Base-by-base conservation (phyloP, 2,113 vertebrate genomes). In the Xerus inauris region DNA sequence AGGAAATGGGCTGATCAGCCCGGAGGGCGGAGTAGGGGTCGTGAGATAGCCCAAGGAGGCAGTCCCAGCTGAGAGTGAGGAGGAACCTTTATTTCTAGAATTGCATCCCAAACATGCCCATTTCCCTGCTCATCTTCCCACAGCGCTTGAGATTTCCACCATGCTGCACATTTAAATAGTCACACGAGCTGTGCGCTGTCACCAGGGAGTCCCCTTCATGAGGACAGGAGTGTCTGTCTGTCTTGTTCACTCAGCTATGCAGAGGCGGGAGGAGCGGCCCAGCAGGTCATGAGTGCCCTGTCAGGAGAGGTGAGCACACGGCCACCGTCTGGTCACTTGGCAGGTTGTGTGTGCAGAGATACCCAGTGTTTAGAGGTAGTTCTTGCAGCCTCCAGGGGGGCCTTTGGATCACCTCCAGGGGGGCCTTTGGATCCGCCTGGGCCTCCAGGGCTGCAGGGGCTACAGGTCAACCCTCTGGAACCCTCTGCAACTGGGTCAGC, bases 401-500 rank as follows among this genome's bases (percentile, higher is more conserved):
- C 12, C 57, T 95, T 54, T 71, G 90, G 80, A 38, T 76, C n/a
- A n/a, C 47, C 64, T 72, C 71, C 47, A 30, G 35, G 54, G 45
- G 35, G 65, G 80, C 14, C 57, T 95, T 54, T 71, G 89, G 80
- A 38, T 75, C n/a, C n/a, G n/a, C n/a, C n/a, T n/a, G n/a, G n/a
- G 40, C 38, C 64, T 72, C 71, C 49, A 32, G n/a, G 54, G 40
- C 42, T 51, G 30, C 0, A 67, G 94, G 79, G 84, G 38, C 82
- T 82, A 75, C 19, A 35, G 65, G 40, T n/a, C 85, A 65, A 85
- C 77, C 40, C 71, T 38, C 93, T 28, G 77, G 83, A 83, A 20
- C 38, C 2, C 47, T 47, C 75, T 97, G 94, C 97, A 96, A 95
- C 59, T 93, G 67, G 88, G 96, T 96, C 96, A 97, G 80, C 77